Evolutionary conservation across 2,797 vertebrate species (phyloP).

Genomic region (Rallus crepitans): DNA sequence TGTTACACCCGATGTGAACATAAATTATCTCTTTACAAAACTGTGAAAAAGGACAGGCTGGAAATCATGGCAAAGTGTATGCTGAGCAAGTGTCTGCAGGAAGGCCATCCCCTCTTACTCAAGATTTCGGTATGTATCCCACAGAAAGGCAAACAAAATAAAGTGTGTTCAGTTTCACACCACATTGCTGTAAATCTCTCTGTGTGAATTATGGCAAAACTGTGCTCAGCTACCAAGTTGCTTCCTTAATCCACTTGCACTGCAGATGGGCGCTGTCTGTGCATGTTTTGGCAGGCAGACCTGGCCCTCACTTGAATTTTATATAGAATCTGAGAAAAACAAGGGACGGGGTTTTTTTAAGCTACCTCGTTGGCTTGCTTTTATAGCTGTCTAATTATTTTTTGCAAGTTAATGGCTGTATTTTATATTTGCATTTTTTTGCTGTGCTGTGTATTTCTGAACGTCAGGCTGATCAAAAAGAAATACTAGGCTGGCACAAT

Average conservation of each 20-base stretch:
- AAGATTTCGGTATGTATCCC: constrained; percentile 55
- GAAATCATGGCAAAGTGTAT: constrained; percentile 58
- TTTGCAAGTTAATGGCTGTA: background rate
- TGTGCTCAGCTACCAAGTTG: constrained; percentile 29
- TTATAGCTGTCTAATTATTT: background rate
- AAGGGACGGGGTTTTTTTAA: background rate
- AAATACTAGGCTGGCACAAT: background rate
- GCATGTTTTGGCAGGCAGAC: constrained; percentile 9
- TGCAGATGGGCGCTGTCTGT: constrained; percentile 40
- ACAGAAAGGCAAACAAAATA: constrained; percentile 54
- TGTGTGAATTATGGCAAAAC: background rate
- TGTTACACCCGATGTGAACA: background rate
- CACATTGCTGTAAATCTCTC: constrained; percentile 31
- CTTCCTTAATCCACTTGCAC: background rate
- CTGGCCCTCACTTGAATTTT: background rate
- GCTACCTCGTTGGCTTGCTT: background rate
- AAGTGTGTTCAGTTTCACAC: constrained; percentile 43
- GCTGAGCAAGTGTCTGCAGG: constrained; percentile 51
- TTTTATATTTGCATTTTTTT: constrained; percentile 4
- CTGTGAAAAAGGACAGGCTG: background rate
- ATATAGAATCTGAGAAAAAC: background rate
- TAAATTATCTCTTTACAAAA: constrained; percentile 46
- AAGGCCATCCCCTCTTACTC: constrained; percentile 43
- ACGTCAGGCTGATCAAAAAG: background rate
- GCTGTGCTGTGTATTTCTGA: background rate